Percentiles rank a stretch among this genome's conserved stretches.
These are phyloP conservation scores for Drosophila ananassae DNA, from an alignment of 1,140 invertebrate species.

Conservation along the genomic window DNA sequence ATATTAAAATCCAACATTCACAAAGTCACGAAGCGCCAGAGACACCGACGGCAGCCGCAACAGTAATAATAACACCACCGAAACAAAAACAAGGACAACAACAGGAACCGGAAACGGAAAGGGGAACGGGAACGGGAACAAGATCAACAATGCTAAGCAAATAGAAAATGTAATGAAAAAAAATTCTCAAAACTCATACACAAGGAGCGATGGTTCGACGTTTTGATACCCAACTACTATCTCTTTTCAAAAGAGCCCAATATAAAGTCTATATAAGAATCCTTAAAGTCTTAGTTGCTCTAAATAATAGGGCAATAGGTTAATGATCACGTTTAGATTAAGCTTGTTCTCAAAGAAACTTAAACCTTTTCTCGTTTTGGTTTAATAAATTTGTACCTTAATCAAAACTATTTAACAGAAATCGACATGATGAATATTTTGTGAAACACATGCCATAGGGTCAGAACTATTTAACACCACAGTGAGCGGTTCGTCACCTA, in stretches of 20 bases:
- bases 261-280: too few relatives aligned
- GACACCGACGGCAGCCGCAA: constrained; percentile 39
- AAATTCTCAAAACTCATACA: constrained; percentile 25
- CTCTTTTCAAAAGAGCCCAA: not conserved
- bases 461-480: too few relatives aligned
- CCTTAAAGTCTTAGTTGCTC: too few relatives aligned
- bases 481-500: too few relatives aligned
- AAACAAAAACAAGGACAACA: constrained; percentile 57
- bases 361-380: too few relatives aligned
- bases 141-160: constrained; percentile 61
- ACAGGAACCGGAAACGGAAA: constrained; percentile 7
- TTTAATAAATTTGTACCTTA: too few relatives aligned
- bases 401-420: too few relatives aligned
- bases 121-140: constrained; percentile 36
- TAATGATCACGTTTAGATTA: not conserved
- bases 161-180: constrained; percentile 77
- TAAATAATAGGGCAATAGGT: too few relatives aligned
- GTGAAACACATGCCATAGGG: too few relatives aligned
- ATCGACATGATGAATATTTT: too few relatives aligned
- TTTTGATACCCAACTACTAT: constrained; percentile 8
- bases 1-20: constrained; percentile 76
- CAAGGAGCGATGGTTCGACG: not conserved
- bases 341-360: not conserved
- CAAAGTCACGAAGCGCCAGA: constrained; percentile 57
- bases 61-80: constrained; percentile 18